phyloP scores from a whole-genome alignment of 2,113 vertebrate genomes.

The Lanius collurio region DNA sequence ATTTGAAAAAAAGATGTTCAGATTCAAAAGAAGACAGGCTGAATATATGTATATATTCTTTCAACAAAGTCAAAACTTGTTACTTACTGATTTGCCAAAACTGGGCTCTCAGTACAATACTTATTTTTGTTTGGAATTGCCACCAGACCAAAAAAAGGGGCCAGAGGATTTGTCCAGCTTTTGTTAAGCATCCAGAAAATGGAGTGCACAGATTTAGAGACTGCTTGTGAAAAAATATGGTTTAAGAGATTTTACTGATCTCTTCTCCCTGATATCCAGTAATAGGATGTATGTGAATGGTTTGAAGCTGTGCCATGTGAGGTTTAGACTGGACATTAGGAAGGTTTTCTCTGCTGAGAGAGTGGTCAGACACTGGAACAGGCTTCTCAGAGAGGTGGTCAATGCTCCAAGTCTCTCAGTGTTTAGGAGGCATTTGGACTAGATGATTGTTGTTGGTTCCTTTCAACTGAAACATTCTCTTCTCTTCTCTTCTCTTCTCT shows the following conservation, averaged over 20 bases:
- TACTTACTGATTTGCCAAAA: neutral
- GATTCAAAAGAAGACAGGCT: neutral
- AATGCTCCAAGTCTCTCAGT: neutral
- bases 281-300: neutral
- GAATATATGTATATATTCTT: neutral
- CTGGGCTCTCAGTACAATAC: neutral
- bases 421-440: neutral
- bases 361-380: neutral
- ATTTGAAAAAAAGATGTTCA: neutral
- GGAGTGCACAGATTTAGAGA: neutral
- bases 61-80: neutral
- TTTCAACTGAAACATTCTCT: neutral
- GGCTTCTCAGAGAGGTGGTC: neutral
- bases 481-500: neutral
- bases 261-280: neutral
- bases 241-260: neutral
- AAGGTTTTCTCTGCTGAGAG: neutral
- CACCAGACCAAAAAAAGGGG: neutral
- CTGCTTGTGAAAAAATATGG: neutral
- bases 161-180: neutral
- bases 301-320: neutral
- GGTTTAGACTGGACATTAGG: neutral
- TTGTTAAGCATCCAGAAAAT: neutral
- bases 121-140: neutral
- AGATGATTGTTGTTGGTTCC: neutral